Evolutionary conservation across 2,113 vertebrate genomes (phyloP).

Genomic region (Melospiza melodia): DNA sequence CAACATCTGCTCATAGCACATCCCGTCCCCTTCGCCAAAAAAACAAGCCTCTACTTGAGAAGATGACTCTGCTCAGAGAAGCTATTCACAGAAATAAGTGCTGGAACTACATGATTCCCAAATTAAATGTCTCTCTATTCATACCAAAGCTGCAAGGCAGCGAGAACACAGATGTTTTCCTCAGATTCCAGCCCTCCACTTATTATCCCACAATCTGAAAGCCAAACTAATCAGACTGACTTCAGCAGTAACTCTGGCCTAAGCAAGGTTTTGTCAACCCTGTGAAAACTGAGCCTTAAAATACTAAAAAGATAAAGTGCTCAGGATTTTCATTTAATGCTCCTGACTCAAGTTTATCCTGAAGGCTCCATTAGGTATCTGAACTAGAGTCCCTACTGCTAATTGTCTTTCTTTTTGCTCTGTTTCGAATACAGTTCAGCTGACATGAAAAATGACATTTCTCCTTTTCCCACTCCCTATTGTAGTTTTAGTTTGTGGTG

Average conservation of each 20-base stretch:
- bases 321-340: background rate
- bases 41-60: background rate
- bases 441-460: background rate
- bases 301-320: background rate
- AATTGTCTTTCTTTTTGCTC: background rate
- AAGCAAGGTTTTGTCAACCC: background rate
- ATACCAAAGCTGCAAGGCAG: conserved; percentile 20
- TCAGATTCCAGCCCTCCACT: background rate
- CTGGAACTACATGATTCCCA: background rate
- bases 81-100: conserved; percentile 10
- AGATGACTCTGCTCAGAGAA: conserved; percentile 1
- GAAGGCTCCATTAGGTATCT: background rate
- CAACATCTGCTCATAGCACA: conserved; percentile 18
- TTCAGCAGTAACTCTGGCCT: background rate
- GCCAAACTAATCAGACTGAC: background rate
- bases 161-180: background rate
- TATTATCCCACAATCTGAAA: background rate
- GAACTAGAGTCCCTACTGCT: background rate
- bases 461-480: background rate
- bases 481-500: background rate
- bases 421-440: background rate
- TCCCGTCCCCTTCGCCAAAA: background rate
- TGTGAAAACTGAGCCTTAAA: background rate
- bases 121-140: conserved; percentile 5
- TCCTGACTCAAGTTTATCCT: background rate